Base-by-base conservation (phyloP, 1,140 invertebrate species). In the Dufourea novaeangliae region DNA sequence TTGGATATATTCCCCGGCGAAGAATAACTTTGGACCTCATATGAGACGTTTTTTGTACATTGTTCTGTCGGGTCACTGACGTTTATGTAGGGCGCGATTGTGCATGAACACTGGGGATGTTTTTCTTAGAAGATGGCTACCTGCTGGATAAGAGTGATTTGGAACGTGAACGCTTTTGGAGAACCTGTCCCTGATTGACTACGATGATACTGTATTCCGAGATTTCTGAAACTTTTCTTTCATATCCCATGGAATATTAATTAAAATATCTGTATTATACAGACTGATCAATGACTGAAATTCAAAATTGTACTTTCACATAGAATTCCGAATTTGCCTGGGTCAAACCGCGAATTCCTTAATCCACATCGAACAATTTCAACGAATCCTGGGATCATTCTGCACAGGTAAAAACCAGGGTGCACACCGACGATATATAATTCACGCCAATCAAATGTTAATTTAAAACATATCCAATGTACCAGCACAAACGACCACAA, bases 1-100 rank as follows among this genome's bases (percentile, higher is more conserved):
- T 84, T 46, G 80, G 66, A 79, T 75, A 79, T 84, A 83, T 75
- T 69, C 68, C 14, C n/a, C 41, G 59, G n/a, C 62, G 37, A 71
- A 78, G 68, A 73, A 78, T 69, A 82, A 72, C n/a, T 44, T n/a
- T 63, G 29, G 27, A 70, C 79, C 46, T 82, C 44, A 39, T 82
- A 73, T 11, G 2, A 8, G 63, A 12, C 32, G 27, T 52, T 57
- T 78, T 69, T 82, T 25, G 41, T n/a, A 44, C 80, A 76, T 76
- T 70, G 34, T 81, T 76, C 67, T 34, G 29, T 32, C 0, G 61
- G 73, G 82, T 77, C 71, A 61, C 57, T 62, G 22, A 12, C 52
- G 50, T 70, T 59, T 61, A 17, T 29, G 20, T 44, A 39, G 10
- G 66, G 27, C 17, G 12, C 5, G 39, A 67, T 71, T 67, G 64